Conservation (phyloP, 2,113 vertebrate species). For the Pseudonaja textilis region DNA sequence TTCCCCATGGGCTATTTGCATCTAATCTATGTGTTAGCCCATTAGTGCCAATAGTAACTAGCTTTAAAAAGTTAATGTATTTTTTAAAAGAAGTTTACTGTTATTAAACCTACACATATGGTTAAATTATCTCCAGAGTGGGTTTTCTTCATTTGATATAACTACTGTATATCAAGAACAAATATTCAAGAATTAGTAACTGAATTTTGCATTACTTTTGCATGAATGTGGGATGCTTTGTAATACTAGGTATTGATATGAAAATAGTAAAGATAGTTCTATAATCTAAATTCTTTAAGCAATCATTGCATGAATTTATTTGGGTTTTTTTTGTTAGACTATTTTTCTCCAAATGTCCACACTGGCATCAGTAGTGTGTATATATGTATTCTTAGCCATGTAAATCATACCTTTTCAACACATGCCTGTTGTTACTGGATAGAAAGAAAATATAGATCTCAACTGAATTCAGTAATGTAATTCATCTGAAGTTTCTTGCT, state of each 20-base stretch:
- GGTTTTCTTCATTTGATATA: slow-evolving; percentile 11
- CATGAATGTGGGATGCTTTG: background rate
- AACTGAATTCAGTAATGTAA: slow-evolving; percentile 41
- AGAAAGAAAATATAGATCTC: slow-evolving; percentile 24
- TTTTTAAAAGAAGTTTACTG: background rate
- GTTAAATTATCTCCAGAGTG: slow-evolving; percentile 20
- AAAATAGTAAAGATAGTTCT: background rate
- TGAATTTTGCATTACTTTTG: slow-evolving; percentile 24
- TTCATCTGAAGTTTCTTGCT: slow-evolving; percentile 18
- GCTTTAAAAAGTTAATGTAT: background rate
- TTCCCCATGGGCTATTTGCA: background rate
- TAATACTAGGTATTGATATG: background rate
- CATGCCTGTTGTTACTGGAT: slow-evolving; percentile 15
- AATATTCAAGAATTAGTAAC: slow-evolving; percentile 14
- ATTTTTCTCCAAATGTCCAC: background rate
- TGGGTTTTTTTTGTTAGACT: background rate
- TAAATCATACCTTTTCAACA: slow-evolving; percentile 45
- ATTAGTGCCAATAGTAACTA: background rate
- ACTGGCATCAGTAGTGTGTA: slow-evolving; percentile 27
- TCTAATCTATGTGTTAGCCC: background rate
- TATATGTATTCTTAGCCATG: background rate
- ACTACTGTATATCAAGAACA: slow-evolving; percentile 8
- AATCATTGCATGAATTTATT: background rate
- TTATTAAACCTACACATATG: slow-evolving; percentile 27
- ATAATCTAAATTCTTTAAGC: background rate